These are phyloP conservation scores for Folsomia candida DNA, from an alignment of 2,888 invertebrate genomes.

Conservation along the genomic window DNA sequence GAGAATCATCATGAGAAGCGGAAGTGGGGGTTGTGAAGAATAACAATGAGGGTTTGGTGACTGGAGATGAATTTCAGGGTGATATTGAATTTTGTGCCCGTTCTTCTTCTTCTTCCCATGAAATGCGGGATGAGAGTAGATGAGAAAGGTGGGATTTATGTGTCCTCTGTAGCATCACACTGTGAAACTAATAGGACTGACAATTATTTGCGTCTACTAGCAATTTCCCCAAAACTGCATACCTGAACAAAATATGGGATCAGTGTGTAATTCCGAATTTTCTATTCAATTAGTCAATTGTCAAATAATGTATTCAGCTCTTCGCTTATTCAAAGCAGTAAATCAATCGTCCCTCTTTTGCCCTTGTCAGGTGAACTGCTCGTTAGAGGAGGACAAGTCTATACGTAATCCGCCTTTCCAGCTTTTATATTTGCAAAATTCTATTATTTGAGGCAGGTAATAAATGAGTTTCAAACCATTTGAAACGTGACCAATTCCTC, in stretches of 20 bases:
- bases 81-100: not conserved
- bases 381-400: too few relatives aligned
- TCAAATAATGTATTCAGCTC: not conserved
- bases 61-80: not conserved
- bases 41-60: not conserved
- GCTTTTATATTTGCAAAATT: too few relatives aligned
- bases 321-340: not conserved
- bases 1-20: not conserved
- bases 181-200: not conserved
- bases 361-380: too few relatives aligned
- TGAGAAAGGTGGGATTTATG: not conserved
- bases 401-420: too few relatives aligned
- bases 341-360: too few relatives aligned
- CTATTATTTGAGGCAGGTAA: not conserved
- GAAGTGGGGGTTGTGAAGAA: not conserved
- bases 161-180: too few relatives aligned
- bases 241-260: too few relatives aligned
- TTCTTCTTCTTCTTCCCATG: too few relatives aligned
- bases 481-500: not conserved
- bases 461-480: not conserved
- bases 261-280: not conserved
- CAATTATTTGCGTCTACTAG: not conserved
- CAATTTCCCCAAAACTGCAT: not conserved
- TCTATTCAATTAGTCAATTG: not conserved
- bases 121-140: too few relatives aligned